Evolutionary conservation across 2,797 vertebrate species (phyloP).

Genomic region (Pangasius krempfi): DNA sequence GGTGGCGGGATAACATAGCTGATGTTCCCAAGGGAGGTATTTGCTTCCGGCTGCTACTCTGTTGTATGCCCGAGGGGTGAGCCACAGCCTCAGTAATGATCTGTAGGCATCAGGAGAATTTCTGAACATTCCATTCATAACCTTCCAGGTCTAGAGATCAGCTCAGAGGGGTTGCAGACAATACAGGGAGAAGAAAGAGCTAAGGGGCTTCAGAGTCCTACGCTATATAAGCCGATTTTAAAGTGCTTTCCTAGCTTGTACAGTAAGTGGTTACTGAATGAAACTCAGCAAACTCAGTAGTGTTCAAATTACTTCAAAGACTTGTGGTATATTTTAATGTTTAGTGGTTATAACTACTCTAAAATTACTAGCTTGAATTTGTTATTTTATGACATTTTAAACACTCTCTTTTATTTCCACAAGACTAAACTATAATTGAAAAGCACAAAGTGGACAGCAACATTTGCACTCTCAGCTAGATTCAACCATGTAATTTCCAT

Average conservation of each 20-base stretch:
- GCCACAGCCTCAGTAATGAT: constrained; percentile 55
- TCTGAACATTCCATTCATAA: constrained; percentile 59
- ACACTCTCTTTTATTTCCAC: neutral
- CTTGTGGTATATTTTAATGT: constrained; percentile 1
- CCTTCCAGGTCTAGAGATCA: constrained; percentile 43
- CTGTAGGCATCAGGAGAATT: constrained; percentile 57
- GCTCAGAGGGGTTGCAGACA: constrained; percentile 22
- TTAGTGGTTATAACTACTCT: neutral
- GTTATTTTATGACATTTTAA: constrained; percentile 20
- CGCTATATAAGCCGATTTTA: constrained; percentile 3
- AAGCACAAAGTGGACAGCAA: neutral
- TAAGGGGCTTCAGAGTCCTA: constrained; percentile 3
- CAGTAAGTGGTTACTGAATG: constrained; percentile 7
- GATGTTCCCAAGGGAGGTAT: constrained; percentile 49
- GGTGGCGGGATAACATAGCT: constrained; percentile 35
- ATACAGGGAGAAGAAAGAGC: constrained; percentile 22
- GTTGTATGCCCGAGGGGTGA: constrained; percentile 51
- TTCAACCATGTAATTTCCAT: neutral
- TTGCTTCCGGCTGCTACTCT: constrained; percentile 52
- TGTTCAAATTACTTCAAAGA: constrained; percentile 2
- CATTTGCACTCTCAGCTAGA: neutral
- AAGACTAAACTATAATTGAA: neutral
- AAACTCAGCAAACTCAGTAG: constrained; percentile 17
- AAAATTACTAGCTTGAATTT: constrained; percentile 16
- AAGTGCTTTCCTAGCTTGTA: constrained; percentile 7